Conservation (phyloP, 2,888 invertebrate species). For the Tanytarsus gracilentus region DNA sequence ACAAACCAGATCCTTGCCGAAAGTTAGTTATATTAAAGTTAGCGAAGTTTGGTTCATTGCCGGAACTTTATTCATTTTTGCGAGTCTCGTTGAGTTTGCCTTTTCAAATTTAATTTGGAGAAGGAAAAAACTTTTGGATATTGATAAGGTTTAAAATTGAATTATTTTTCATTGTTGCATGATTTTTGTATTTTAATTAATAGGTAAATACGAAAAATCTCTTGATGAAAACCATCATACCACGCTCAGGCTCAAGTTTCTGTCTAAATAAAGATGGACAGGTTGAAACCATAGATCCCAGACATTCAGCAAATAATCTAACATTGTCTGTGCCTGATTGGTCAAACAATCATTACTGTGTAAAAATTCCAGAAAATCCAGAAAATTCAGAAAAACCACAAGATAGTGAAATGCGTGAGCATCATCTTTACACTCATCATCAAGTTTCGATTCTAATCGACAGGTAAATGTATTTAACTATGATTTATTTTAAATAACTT, state of each 20-base stretch:
- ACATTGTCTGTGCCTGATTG: too few species aligned
- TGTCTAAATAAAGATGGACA: too few species aligned
- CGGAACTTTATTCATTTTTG: slow-evolving; percentile 75
- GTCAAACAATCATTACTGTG: too few species aligned
- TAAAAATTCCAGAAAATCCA: too few species aligned
- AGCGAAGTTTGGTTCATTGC: slow-evolving; percentile 85
- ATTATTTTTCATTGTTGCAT: too few species aligned
- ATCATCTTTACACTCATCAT: too few species aligned
- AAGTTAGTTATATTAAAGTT: slow-evolving; percentile 82
- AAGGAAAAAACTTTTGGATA: slow-evolving; percentile 50
- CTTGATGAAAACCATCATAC: slow-evolving; percentile 72
- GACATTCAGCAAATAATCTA: too few species aligned
- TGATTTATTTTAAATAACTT: background rate
- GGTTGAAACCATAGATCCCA: too few species aligned
- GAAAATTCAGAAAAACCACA: too few species aligned
- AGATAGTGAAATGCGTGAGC: too few species aligned
- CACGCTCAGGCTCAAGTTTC: slow-evolving; percentile 83
- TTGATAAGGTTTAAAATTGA: slow-evolving; percentile 36
- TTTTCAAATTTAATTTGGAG: slow-evolving; percentile 85
- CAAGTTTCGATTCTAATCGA: slow-evolving; percentile 85
- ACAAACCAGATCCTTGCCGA: slow-evolving; percentile 73
- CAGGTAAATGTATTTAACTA: background rate
- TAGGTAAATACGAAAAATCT: slow-evolving; percentile 46
- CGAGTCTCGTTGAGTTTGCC: slow-evolving; percentile 77
- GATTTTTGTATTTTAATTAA: too few species aligned